Percentiles rank a stretch among this genome's conserved stretches.
Evolutionary conservation across 92 coral and sea anemone genomes (phyloP).

Genomic region (Zoanthus sansibaricus): DNA sequence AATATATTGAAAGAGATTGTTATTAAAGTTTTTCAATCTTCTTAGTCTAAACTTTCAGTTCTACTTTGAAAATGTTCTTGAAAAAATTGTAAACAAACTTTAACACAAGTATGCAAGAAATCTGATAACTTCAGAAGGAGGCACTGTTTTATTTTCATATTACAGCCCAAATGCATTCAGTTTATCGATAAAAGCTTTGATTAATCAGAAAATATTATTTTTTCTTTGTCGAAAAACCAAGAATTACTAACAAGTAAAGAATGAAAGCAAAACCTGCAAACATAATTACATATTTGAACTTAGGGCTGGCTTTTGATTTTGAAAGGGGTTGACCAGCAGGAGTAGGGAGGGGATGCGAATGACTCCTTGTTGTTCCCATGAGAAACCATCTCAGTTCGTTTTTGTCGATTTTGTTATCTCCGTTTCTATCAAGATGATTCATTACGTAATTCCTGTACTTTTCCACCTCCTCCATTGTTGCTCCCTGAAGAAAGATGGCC

Average conservation of each 20-base stretch:
- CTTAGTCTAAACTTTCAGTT: no score
- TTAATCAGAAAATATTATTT: not conserved
- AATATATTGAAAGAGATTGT: no score
- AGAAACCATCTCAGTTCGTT: constrained; percentile 31
- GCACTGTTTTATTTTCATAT: no score
- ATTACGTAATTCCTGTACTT: constrained; percentile 31
- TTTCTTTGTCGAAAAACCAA: constrained; percentile 2
- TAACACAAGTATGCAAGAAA: no score
- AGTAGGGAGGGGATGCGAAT: not conserved
- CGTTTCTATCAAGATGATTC: constrained; percentile 26
- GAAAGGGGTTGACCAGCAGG: not conserved
- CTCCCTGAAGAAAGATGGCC: constrained; percentile 3
- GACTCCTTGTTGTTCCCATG: constrained; percentile 5
- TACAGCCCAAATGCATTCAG: no score
- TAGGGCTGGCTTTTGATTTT: not conserved
- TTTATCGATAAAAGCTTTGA: no score
- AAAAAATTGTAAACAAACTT: no score
- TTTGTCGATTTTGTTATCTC: constrained; percentile 40
- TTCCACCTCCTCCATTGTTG: constrained; percentile 43
- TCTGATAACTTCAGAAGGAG: no score
- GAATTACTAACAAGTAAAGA: constrained; percentile 4
- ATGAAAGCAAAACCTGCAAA: constrained; percentile 17
- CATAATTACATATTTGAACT: constrained; percentile 27
- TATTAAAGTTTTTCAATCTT: no score
- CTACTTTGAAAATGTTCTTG: no score